A percentile compares a stretch with the other conserved stretches of the same genome.
Conservation (phyloP, 2,797 vertebrate species). For the Esox masquinongy region DNA sequence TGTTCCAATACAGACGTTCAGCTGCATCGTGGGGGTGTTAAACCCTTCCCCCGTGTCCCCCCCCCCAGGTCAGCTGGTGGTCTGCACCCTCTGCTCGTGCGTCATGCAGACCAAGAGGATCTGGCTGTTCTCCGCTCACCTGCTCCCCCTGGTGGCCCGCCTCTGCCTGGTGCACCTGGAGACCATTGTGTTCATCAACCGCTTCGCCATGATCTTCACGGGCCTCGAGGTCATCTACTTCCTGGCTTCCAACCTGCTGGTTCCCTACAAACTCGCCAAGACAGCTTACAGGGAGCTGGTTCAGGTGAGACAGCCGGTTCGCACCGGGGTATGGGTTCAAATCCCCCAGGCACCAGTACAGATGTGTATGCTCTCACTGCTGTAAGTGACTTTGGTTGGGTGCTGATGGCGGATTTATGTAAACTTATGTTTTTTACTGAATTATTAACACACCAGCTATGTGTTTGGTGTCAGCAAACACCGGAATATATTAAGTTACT, state of each 20-base stretch:
- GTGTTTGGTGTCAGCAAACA: background rate
- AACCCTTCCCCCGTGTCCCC: background rate
- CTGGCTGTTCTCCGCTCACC: constrained; percentile 97
- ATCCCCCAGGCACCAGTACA: no score
- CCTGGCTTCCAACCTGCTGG: constrained; percentile 92
- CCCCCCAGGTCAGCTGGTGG: constrained; percentile 92
- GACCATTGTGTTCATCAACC: constrained; percentile 96
- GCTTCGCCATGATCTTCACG: constrained; percentile 98
- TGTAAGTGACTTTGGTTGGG: no score
- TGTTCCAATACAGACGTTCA: background rate
- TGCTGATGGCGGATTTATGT: no score
- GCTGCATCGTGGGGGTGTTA: background rate
- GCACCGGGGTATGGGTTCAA: no score
- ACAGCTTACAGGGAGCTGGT: constrained; percentile 93
- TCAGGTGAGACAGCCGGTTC: background rate
- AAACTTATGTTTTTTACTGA: background rate
- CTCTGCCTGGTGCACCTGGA: constrained; percentile 95
- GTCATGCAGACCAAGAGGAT: constrained; percentile 99
- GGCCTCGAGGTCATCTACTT: constrained; percentile 98
- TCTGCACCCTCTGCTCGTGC: constrained; percentile 95
- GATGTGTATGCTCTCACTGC: no score
- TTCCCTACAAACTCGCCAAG: constrained; percentile 96
- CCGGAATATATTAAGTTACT: no score
- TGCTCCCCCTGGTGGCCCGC: constrained; percentile 94
- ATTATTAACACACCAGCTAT: background rate